Percentiles rank a stretch among this genome's conserved stretches.
phyloP scores from a whole-genome alignment of 2,888 invertebrate genomes.

The Tiliacea citrago region DNA sequence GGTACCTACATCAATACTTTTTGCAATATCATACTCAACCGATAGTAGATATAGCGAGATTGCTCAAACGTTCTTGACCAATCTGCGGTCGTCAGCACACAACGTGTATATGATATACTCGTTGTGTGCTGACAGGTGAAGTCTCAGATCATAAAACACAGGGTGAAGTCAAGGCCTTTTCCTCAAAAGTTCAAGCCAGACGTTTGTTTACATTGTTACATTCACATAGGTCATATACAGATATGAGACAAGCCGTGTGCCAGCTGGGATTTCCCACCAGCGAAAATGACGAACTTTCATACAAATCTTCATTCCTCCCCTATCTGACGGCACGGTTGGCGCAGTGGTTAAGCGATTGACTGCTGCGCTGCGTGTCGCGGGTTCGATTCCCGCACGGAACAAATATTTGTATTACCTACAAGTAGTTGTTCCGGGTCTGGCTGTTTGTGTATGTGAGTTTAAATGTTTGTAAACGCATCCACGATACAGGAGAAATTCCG shows the following conservation, averaged over 20 bases:
- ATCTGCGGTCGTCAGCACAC: not conserved
- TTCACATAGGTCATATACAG: not conserved
- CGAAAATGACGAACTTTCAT: not conserved
- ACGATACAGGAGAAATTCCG: too few species aligned
- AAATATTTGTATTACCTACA: too few species aligned
- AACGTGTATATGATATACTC: not conserved
- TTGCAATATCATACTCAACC: not conserved
- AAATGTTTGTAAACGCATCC: too few species aligned
- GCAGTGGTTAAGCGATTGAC: too few species aligned
- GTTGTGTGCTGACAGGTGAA: not conserved
- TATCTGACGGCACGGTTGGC: too few species aligned
- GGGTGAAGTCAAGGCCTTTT: too few species aligned
- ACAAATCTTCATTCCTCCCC: not conserved
- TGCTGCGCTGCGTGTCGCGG: too few species aligned
- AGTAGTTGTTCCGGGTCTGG: too few species aligned
- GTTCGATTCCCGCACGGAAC: too few species aligned
- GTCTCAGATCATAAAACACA: too few species aligned
- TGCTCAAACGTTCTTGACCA: not conserved
- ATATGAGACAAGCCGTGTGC: not conserved
- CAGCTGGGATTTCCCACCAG: too few species aligned
- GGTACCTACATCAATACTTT: not conserved
- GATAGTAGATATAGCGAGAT: not conserved
- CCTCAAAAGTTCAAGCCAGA: not conserved
- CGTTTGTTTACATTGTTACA: not conserved
- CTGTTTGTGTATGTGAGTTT: too few species aligned